Percentiles rank a stretch among this genome's conserved stretches.
These are phyloP conservation scores for Wiebesia pumilae DNA, from an alignment of 1,140 invertebrate genomes.

Conservation along the genomic window DNA sequence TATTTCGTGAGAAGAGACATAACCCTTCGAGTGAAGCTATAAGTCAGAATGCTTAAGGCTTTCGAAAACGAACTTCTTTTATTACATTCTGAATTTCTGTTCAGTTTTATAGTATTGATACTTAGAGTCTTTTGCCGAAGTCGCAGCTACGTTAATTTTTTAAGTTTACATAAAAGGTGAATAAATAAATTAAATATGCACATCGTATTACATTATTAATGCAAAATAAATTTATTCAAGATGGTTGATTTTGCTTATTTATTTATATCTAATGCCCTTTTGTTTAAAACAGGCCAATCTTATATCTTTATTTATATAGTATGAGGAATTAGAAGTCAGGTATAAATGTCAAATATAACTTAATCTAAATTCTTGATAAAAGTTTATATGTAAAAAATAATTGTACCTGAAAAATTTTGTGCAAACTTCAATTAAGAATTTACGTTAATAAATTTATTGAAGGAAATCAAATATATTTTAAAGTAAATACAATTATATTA, in stretches of 20 bases:
- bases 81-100: not conserved
- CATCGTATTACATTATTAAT: not conserved
- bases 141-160: not conserved
- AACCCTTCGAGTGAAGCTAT: not conserved
- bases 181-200: not conserved
- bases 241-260: not conserved
- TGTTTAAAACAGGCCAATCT: too few relatives aligned
- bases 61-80: not conserved
- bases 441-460: too few relatives aligned
- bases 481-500: too few relatives aligned
- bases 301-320: too few relatives aligned
- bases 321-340: too few relatives aligned
- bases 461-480: too few relatives aligned
- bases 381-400: too few relatives aligned
- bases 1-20: constrained; percentile 11
- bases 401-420: too few relatives aligned
- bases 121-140: not conserved
- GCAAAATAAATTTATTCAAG: not conserved
- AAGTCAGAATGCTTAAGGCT: not conserved
- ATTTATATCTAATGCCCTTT: too few relatives aligned
- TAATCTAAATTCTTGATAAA: too few relatives aligned
- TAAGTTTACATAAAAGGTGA: not conserved
- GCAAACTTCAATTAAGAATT: too few relatives aligned
- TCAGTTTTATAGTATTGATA: not conserved
- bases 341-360: too few relatives aligned